phyloP scores from a whole-genome alignment of 2,888 invertebrate species.

The Tryphoninae sp. region DNA sequence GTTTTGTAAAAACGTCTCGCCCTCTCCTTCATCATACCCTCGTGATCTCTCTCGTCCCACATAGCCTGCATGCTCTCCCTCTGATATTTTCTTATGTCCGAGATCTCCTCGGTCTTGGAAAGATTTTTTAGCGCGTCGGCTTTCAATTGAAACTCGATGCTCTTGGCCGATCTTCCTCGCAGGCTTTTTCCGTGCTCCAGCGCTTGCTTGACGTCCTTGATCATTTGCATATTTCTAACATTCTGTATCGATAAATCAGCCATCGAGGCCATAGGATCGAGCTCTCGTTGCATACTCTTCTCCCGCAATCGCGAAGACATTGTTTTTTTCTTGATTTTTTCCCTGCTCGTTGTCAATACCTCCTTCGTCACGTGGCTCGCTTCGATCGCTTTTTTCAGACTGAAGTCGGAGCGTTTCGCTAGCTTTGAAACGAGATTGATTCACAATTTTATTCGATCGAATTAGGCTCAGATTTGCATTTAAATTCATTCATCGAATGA shows the following conservation, averaged over 20 bases:
- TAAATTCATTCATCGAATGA: background rate
- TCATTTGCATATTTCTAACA: constrained; percentile 73
- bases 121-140: constrained; percentile 82
- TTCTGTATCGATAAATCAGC: constrained; percentile 71
- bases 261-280: constrained; percentile 65
- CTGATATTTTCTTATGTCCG: constrained; percentile 79
- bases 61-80: constrained; percentile 72
- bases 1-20: constrained; percentile 71
- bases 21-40: constrained; percentile 81
- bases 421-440: constrained; percentile 74
- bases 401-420: constrained; percentile 85
- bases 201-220: constrained; percentile 72
- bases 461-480: background rate
- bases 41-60: constrained; percentile 79
- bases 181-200: constrained; percentile 81
- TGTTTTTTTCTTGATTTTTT: constrained; percentile 1
- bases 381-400: constrained; percentile 85
- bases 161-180: constrained; percentile 89
- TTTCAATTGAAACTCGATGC: constrained; percentile 83
- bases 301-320: constrained; percentile 64
- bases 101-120: constrained; percentile 81
- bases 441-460: background rate
- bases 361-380: constrained; percentile 86
- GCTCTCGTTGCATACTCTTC: constrained; percentile 52
- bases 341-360: constrained; percentile 80